Base-by-base conservation (phyloP, 2,888 invertebrate genomes). In the Drosophila quinaria region DNA sequence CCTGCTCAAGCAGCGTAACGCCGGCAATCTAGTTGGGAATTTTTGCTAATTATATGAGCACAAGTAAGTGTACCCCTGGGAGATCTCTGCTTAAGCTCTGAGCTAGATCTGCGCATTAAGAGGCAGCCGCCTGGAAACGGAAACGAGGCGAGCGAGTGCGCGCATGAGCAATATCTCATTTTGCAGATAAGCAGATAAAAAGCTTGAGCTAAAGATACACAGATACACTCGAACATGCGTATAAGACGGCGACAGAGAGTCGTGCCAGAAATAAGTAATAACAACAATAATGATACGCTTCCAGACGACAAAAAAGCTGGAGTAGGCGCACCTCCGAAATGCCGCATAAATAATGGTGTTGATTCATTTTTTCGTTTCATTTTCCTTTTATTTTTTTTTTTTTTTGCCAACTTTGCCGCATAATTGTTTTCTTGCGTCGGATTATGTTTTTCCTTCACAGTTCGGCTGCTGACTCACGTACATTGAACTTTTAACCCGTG, bases 91-190 rank as follows among this genome's bases (percentile, higher is more conserved):
- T 42, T 74, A 70, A 67, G 67, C 76, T 22, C 39, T 22, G 47
- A 51, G 67, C 66, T 44, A 69, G 64, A 68, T 58, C 37, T 69
- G 65, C 47, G 78, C 83, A 79, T 75, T 78, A 49, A 61, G 50
- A 60, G 56, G 47, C 72, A 78, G 52, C 55, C 77, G 71, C 51
- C 66, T 78, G 74, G 67, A 84, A 84, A 80, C 89, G 88, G 89
- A 86, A 86, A 70, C 68, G 72, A 61, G 68, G 68, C 68, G 51
- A 55, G 22, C 67, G 69, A 77, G 61, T 71, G 67, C 70, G 83
- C 87, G 82, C 89, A 87, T 89, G 85, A 85, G 77, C 85, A 72
- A 70, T 76, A 74, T 78, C 85, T 83, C 74, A 83, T 87, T 81
- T 70, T 41, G 49, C 78, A 87, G 84, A 84, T 84, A 83, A 86